Base-by-base conservation (phyloP, 2,113 vertebrate species). In the Oceanodroma tethys region DNA sequence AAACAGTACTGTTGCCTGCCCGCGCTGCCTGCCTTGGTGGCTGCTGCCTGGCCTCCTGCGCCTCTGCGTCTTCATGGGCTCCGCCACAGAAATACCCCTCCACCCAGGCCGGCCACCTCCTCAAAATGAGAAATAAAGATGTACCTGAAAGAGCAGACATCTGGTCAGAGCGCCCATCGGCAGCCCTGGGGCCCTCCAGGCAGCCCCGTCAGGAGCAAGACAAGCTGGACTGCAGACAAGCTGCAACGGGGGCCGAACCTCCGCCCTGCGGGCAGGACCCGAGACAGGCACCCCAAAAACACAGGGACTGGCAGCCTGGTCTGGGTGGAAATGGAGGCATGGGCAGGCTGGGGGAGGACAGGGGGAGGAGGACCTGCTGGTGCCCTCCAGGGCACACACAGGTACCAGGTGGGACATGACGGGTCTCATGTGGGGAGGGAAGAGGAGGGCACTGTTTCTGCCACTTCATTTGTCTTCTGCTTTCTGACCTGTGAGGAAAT, bases 1-100 rank as follows among this genome's bases (percentile, higher is more conserved):
- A 25, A 40, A 32, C 1, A 0, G 50, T 38, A 65, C 11, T 1
- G 1, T 1, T 0, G 1, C 34, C 43, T 48, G 45, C 53, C 47
- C 0, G 0, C 1, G 1, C 27, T 45, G 17, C 15, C 48, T 45
- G 53, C 32, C 21, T 6, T 21, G 16, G 16, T 22, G 26, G 38
- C 6, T 23, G 7, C 42, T 63, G 10, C 30, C 22, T 7, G 19
- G 42, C 55, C 13, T 58, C 20, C 36, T 2, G 1, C 4, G 8
- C 43, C 21, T 45, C 42, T 50, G 30, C 5, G 0, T 56, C 38
- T 40, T 68, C 30, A 26, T 6, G 16, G 56, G 19, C 50, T 73
- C n/a, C 0, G 0, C 34, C 36, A 63, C 56, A 48, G 50, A 59
- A 80, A 32, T 2, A 45, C 9, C 10, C 15, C 20, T 66, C 30